Base-by-base conservation (phyloP, 2,888 invertebrate genomes). In the Papilio elwesi region DNA sequence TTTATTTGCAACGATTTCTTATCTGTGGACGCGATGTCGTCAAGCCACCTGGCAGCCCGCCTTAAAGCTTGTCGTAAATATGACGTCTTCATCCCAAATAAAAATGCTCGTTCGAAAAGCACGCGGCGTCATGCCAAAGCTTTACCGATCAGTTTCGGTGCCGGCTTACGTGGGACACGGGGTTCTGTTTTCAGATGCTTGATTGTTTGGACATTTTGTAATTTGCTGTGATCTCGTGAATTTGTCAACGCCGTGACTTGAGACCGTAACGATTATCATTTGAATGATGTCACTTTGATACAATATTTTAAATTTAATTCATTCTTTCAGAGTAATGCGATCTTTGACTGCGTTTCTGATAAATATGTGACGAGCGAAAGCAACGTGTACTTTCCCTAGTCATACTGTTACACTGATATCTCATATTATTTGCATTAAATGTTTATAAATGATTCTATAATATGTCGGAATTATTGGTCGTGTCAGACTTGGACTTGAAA, bases 21-120 rank as follows among this genome's bases (percentile, higher is more conserved):
- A 65, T 71, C 65, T 59, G 70, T 43, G 12, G 15, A 43, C 15
- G 53, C 51, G 62, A 67, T 67, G 71, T 67, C 59, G 47, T 62
- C 67, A 71, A 71, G 52, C 63, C 73, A 69, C 66, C 73, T 73
- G 70, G 70, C 70, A 73, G 52, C 52, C 26, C 66, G 64, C 59
- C 69, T 57, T 49, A 52, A 26, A 15, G 38, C 59, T 65, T 38
- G 52, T 16, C 47, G 53, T 68, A 65, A 69, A 73, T 70, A 62
- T 73, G 65, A 73, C 73, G 69, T 70, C 57, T n/a, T 52, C 43
- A 49, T 53, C 69, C 66, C 55, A 70, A 73, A 65, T 73, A 66
- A 73, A 70, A 73, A 51, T 73, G 47, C 57, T 66, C 70, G 70
- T 73, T 70, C 73, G 66, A 62, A 70, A 70, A 48, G 69, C 26